Evolutionary conservation across 1,140 invertebrate genomes (phyloP).

Genomic region (Tetraneura akinire): DNA sequence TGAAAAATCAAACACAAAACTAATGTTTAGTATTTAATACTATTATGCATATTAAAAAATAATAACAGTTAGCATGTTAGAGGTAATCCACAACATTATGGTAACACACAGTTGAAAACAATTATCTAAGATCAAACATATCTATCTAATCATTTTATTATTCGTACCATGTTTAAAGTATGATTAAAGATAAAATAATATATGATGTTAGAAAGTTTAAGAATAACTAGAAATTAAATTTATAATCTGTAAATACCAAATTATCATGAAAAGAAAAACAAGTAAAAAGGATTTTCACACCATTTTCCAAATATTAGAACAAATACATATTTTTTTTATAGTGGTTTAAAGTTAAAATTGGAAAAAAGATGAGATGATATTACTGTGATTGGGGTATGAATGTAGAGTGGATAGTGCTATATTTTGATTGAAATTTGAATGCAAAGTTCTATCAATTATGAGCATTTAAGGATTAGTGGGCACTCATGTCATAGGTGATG

Average conservation of each 20-base stretch:
- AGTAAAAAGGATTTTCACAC: neutral
- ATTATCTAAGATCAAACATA: neutral
- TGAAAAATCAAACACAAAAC: slow-evolving; percentile 58
- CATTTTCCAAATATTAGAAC: neutral
- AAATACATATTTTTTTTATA: too few relatives aligned
- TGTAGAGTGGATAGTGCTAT: too few relatives aligned
- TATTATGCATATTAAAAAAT: neutral
- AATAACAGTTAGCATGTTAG: neutral
- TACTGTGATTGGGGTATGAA: too few relatives aligned
- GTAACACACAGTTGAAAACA: slow-evolving; percentile 28
- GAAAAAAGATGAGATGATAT: too few relatives aligned
- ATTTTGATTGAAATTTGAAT: too few relatives aligned
- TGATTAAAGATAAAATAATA: neutral
- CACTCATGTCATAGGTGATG: too few relatives aligned
- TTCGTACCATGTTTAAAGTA: neutral
- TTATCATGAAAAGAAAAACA: neutral
- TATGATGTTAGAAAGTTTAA: neutral
- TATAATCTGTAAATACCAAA: neutral
- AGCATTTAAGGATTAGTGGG: too few relatives aligned
- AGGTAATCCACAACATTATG: slow-evolving; percentile 19
- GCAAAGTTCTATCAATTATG: too few relatives aligned
- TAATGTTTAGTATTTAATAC: slow-evolving; percentile 21
- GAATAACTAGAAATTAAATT: too few relatives aligned
- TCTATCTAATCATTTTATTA: neutral
- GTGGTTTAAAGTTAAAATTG: too few relatives aligned